Conservation (phyloP, 2,797 vertebrate genomes). For the Choloepus didactylus region DNA sequence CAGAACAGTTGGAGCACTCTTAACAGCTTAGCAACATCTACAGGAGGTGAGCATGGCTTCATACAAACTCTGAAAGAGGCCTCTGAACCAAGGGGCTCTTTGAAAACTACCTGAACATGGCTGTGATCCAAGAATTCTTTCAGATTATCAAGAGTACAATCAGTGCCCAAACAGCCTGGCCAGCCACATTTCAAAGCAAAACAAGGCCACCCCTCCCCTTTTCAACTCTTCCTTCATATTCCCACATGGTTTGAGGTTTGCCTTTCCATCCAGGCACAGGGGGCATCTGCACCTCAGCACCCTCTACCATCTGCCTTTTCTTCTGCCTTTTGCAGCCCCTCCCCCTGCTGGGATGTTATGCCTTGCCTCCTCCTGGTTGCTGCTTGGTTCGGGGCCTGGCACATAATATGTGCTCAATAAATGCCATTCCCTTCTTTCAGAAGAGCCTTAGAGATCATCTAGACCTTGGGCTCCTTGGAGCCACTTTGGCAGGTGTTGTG, state of each 20-base stretch:
- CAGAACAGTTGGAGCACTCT: conserved; percentile 35
- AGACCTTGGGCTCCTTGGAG: not conserved
- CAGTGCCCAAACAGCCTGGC: not conserved
- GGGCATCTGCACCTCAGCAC: not conserved
- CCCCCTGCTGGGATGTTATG: not conserved
- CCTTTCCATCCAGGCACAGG: conserved; percentile 16
- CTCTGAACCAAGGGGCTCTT: conserved; percentile 61
- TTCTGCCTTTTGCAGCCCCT: not conserved
- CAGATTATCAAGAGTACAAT: not conserved
- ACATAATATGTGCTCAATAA: not conserved
- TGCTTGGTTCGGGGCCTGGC: not conserved
- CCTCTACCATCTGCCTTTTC: not conserved
- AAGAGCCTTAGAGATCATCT: not conserved
- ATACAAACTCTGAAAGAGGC: conserved; percentile 58
- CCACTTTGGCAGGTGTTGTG: not conserved
- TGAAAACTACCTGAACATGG: conserved; percentile 39
- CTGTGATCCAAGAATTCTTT: conserved; percentile 38
- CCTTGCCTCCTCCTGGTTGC: conserved; percentile 19
- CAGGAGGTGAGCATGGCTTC: conserved; percentile 52
- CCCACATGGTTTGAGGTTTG: not conserved
- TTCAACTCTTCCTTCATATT: not conserved
- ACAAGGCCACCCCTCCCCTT: not conserved
- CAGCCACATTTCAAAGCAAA: conserved; percentile 38
- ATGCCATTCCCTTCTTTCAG: not conserved
- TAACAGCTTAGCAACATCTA: conserved; percentile 26